These are phyloP conservation scores for Theristus sp. DNA, from an alignment of 2,888 invertebrate genomes.

Conservation along the genomic window DNA sequence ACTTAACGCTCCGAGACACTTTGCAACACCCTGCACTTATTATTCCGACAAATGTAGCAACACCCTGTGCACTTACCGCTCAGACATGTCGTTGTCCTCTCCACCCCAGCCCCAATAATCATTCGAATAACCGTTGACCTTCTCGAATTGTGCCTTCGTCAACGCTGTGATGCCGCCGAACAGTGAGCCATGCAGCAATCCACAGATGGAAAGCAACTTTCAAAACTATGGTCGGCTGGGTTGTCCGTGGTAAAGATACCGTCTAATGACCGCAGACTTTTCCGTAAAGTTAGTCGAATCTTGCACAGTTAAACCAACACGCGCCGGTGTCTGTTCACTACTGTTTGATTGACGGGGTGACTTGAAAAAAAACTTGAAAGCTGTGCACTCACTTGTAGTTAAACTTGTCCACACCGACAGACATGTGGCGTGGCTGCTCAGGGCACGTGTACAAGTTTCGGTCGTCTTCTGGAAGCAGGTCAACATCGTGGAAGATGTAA, in stretches of 20 bases:
- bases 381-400: slow-evolving; percentile 22
- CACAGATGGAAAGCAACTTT: slow-evolving; percentile 34
- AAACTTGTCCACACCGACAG: slow-evolving; percentile 28
- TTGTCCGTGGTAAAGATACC: no score
- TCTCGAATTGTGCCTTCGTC: slow-evolving; percentile 60
- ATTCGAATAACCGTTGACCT: slow-evolving; percentile 51
- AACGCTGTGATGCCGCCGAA: slow-evolving; percentile 90
- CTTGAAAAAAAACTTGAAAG: no score
- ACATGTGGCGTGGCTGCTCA: slow-evolving; percentile 28
- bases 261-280: no score
- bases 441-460: slow-evolving; percentile 30
- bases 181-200: slow-evolving; percentile 70
- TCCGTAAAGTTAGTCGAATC: no score
- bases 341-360: no score
- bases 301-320: no score
- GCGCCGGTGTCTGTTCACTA: no score
- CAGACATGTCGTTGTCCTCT: slow-evolving; percentile 89
- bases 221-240: no score
- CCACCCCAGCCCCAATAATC: slow-evolving; percentile 94
- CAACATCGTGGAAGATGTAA: slow-evolving; percentile 34
- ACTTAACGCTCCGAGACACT: no score
- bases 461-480: slow-evolving; percentile 30
- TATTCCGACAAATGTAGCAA: no score
- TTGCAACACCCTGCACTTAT: no score
- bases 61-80: no score